These are phyloP conservation scores for Byasa hedistus DNA, from an alignment of 2,888 invertebrate species.

Conservation along the genomic window DNA sequence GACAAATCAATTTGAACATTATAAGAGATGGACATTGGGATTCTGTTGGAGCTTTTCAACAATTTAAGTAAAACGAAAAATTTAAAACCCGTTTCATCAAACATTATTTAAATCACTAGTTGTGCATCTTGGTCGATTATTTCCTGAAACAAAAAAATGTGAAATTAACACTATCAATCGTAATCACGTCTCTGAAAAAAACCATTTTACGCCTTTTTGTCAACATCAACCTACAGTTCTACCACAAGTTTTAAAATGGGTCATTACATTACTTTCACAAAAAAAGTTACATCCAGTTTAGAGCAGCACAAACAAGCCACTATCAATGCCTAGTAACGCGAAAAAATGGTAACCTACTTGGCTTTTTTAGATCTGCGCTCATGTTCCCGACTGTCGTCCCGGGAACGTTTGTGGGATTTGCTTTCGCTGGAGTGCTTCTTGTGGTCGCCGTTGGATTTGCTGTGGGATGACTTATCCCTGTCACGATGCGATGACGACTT, in stretches of 20 bases:
- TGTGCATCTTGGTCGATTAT: constrained; percentile 45
- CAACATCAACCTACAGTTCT: too few relatives aligned
- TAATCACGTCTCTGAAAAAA: too few relatives aligned
- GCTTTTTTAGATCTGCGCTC: constrained; percentile 85
- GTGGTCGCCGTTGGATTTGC: constrained; percentile 62
- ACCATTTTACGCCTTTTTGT: too few relatives aligned
- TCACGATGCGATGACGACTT: constrained; percentile 63
- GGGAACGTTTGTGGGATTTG: constrained; percentile 83
- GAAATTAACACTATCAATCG: background rate
- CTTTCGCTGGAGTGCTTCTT: constrained; percentile 56
- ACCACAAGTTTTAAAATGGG: too few relatives aligned
- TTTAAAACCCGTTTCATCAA: constrained; percentile 51
- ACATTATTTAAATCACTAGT: constrained; percentile 36
- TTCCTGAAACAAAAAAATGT: constrained; percentile 60
- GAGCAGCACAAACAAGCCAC: too few relatives aligned
- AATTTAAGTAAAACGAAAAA: constrained; percentile 37
- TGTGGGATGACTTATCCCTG: constrained; percentile 46
- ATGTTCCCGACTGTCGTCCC: constrained; percentile 86
- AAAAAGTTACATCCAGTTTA: too few relatives aligned
- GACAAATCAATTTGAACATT: constrained; percentile 64
- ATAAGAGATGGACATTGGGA: constrained; percentile 60
- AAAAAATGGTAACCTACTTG: constrained; percentile 66
- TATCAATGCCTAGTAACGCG: too few relatives aligned
- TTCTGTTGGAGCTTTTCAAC: constrained; percentile 44
- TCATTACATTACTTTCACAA: too few relatives aligned